Evolutionary conservation across 2,888 invertebrate genomes (phyloP).

Genomic region (Cactoblastis cactorum): DNA sequence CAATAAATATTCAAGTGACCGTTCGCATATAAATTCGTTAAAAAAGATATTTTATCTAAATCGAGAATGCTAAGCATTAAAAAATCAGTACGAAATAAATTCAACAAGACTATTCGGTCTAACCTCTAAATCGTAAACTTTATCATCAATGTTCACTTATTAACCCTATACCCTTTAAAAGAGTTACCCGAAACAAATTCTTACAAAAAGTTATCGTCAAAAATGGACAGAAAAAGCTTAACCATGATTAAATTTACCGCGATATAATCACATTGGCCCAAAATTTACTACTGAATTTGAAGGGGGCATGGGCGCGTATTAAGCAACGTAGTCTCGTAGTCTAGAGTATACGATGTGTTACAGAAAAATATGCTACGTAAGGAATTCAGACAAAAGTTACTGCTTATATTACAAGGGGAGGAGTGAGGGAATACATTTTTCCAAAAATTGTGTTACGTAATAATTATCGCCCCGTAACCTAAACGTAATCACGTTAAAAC

Average conservation of each 20-base stretch:
- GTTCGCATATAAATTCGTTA: background rate
- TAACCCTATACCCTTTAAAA: conserved; percentile 47
- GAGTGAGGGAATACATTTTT: too few species aligned
- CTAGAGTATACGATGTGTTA: too few species aligned
- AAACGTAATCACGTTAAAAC: too few species aligned
- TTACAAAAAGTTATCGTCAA: conserved; percentile 1
- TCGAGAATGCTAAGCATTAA: conserved; percentile 6
- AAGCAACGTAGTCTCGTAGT: too few species aligned
- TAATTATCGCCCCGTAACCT: too few species aligned
- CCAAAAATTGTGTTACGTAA: too few species aligned
- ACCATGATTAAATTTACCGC: background rate
- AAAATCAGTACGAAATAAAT: conserved; percentile 3
- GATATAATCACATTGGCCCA: too few species aligned
- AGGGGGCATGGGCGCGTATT: too few species aligned
- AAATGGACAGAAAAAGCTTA: conserved; percentile 26
- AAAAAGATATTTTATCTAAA: background rate
- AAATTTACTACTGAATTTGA: too few species aligned
- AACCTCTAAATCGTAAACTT: background rate
- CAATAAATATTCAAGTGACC: background rate
- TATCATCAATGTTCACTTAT: conserved; percentile 23
- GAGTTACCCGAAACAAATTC: conserved; percentile 38
- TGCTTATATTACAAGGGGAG: too few species aligned
- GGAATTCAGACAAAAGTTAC: too few species aligned
- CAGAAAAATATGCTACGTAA: too few species aligned
- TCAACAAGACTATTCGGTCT: background rate